Evolutionary conservation across 2,888 invertebrate species (phyloP).

Genomic region (Fabriciana adippe): DNA sequence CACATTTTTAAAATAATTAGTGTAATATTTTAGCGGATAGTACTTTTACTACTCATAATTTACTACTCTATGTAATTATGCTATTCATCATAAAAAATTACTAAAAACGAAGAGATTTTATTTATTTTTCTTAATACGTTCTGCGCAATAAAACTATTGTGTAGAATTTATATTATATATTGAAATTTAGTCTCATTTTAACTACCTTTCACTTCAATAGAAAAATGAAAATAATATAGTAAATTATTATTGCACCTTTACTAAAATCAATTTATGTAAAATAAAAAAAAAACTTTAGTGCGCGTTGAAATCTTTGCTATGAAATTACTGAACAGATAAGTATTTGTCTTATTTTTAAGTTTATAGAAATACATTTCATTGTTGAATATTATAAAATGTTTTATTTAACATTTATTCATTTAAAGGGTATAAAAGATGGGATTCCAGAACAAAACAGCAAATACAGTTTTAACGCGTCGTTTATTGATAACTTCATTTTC

Average conservation of each 20-base stretch:
- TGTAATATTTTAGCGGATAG: too few species aligned
- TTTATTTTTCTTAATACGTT: too few species aligned
- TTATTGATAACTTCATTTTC: constrained; percentile 81
- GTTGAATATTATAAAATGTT: too few species aligned
- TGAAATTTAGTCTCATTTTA: too few species aligned
- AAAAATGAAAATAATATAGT: background rate
- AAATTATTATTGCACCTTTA: background rate
- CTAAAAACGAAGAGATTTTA: too few species aligned
- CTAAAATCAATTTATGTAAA: background rate
- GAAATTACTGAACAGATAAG: constrained; percentile 21
- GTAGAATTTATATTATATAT: background rate
- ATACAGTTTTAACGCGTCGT: constrained; percentile 78
- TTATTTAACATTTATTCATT: background rate
- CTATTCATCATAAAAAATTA: too few species aligned
- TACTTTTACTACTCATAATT: too few species aligned
- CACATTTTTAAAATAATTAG: too few species aligned
- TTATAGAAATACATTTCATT: too few species aligned
- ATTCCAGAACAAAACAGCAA: constrained; percentile 72
- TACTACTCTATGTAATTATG: too few species aligned
- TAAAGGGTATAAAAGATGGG: constrained; percentile 46
- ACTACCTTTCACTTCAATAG: background rate
- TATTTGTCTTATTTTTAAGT: background rate
- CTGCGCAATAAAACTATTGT: background rate
- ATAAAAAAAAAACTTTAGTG: constrained; percentile 5
- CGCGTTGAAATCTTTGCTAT: constrained; percentile 58